A percentile compares a stretch with the other conserved stretches of the same genome.
These are phyloP conservation scores for Nyctibius bracteatus DNA, from an alignment of 2,113 vertebrate species.

Conservation along the genomic window DNA sequence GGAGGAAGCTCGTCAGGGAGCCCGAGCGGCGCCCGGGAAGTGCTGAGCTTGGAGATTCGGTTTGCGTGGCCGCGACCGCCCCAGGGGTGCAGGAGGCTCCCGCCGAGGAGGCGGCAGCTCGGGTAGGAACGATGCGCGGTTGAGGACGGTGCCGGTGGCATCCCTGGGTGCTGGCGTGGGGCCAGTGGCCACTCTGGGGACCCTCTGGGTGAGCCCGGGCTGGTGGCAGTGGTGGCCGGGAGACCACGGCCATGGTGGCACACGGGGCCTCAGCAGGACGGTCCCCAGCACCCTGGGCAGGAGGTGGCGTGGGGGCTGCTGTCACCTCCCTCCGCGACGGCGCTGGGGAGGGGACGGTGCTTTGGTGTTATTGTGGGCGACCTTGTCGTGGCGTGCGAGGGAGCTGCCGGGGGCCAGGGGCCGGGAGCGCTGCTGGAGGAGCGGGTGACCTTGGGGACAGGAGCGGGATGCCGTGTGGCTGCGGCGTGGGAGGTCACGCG, in stretches of 20 bases:
- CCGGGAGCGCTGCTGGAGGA: background rate
- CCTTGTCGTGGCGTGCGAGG: background rate
- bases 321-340: background rate
- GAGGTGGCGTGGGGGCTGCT: background rate
- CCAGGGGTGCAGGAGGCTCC: background rate
- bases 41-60: background rate
- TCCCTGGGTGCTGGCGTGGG: background rate
- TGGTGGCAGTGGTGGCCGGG: rapidly evolving
- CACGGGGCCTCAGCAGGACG: rapidly evolving
- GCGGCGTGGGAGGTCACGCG: rapidly evolving
- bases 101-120: background rate
- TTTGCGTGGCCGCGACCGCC: rapidly evolving
- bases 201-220: rapidly evolving
- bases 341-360: rapidly evolving
- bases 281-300: background rate
- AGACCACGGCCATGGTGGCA: rapidly evolving
- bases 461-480: background rate
- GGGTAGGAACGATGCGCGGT: rapidly evolving
- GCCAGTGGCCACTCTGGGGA: rapidly evolving
- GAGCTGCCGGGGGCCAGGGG: background rate
- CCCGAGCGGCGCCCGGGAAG: background rate
- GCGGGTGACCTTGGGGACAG: background rate
- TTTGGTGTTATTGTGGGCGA: rapidly evolving
- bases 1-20: background rate
- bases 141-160: background rate